Evolutionary conservation across 2,113 vertebrate genomes (phyloP).

Genomic region (Solea senegalensis): DNA sequence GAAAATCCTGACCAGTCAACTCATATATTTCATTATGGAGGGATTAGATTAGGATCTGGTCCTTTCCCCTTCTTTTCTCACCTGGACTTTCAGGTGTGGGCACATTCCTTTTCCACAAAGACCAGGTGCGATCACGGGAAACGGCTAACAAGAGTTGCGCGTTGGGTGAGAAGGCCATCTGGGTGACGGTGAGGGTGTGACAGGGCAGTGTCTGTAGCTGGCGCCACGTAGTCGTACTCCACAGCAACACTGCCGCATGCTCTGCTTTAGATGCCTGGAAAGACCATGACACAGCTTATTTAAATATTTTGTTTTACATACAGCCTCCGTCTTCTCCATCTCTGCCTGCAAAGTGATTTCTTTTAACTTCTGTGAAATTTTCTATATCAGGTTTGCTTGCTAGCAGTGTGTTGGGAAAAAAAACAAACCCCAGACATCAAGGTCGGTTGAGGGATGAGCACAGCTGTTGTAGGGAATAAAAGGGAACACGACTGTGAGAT

Average conservation of each 20-base stretch:
- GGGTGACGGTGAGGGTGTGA: constrained; percentile 95
- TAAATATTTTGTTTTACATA: neutral
- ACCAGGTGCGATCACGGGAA: constrained; percentile 97
- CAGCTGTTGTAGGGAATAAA: neutral
- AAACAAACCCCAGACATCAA: no score
- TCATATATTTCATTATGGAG: neutral
- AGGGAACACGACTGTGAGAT: no score
- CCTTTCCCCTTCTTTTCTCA: constrained; percentile 29
- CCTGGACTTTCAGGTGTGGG: constrained; percentile 58
- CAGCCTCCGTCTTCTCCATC: neutral
- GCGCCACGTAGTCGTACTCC: constrained; percentile 90
- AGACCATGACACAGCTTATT: neutral
- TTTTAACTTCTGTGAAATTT: neutral
- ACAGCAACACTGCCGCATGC: constrained; percentile 92
- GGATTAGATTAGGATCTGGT: neutral
- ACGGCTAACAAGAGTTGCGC: constrained; percentile 89
- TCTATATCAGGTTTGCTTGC: neutral
- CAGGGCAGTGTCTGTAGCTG: constrained; percentile 89
- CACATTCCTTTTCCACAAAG: constrained; percentile 86
- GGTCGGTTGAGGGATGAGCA: no score
- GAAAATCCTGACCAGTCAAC: neutral
- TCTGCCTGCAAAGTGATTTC: neutral
- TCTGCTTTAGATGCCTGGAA: constrained; percentile 92
- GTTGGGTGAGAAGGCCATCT: constrained; percentile 94
- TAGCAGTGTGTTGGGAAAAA: neutral